phyloP scores from a whole-genome alignment of 2,113 vertebrate genomes.

The Phalacrocorax brasilianus region DNA sequence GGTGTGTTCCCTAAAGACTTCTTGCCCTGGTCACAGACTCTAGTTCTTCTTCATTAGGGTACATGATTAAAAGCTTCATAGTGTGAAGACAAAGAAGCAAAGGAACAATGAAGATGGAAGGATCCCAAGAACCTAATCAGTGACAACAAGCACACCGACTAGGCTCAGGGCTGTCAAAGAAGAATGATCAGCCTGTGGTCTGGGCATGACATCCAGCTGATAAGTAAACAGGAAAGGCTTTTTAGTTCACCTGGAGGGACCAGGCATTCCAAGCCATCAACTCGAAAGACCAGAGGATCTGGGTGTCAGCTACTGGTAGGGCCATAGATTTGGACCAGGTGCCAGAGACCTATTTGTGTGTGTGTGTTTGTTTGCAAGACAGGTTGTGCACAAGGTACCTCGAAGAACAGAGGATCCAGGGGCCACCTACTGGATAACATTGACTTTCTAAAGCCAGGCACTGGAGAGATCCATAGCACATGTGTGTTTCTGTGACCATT shows the following conservation, averaged over 20 bases:
- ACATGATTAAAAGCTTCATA: not conserved
- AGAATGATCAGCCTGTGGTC: not conserved
- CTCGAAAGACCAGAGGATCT: not conserved
- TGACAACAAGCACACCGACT: not conserved
- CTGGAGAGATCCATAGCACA: not conserved
- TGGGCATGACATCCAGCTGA: not conserved
- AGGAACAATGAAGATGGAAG: not conserved
- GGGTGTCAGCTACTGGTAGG: not conserved
- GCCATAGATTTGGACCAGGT: not conserved
- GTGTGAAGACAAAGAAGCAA: not conserved
- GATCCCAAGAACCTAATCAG: not conserved
- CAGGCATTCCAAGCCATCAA: not conserved
- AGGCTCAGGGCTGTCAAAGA: not conserved
- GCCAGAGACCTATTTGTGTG: not conserved
- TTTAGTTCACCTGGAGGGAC: not conserved
- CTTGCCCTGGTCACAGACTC: not conserved
- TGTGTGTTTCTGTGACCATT: not conserved
- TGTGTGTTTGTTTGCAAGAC: accelerated
- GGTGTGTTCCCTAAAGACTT: not conserved
- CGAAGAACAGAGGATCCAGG: not conserved
- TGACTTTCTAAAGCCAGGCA: not conserved
- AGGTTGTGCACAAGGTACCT: not conserved
- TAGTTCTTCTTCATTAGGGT: not conserved
- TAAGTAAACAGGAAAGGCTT: not conserved
- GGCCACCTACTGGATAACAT: not conserved